Conservation (phyloP, 1,140 invertebrate species). For the Platyscapa corneri region DNA sequence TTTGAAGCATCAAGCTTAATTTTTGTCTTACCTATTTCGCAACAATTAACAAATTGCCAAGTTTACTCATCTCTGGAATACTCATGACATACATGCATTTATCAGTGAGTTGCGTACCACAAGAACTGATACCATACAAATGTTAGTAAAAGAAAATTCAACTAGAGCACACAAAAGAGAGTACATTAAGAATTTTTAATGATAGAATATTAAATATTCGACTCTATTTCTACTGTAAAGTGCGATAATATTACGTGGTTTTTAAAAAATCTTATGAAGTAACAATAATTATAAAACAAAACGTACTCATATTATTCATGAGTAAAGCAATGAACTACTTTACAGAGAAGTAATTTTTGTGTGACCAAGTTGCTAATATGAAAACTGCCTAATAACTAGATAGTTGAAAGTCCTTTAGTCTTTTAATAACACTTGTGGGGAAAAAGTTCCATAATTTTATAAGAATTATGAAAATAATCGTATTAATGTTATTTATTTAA, state of each 20-base stretch:
- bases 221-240: slow-evolving; percentile 23
- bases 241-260: slow-evolving; percentile 28
- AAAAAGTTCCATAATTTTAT: slow-evolving; percentile 26
- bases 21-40: slow-evolving; percentile 30
- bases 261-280: neutral
- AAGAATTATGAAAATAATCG: slow-evolving; percentile 7
- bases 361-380: slow-evolving; percentile 51
- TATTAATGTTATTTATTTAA: neutral
- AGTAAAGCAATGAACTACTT: slow-evolving; percentile 24
- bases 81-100: slow-evolving; percentile 12
- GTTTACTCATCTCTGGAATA: slow-evolving; percentile 20
- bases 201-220: slow-evolving; percentile 38
- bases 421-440: neutral
- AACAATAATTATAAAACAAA: slow-evolving; percentile 1
- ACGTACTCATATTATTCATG: neutral
- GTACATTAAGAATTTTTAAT: slow-evolving; percentile 33
- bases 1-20: slow-evolving; percentile 74
- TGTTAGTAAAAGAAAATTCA: slow-evolving; percentile 47
- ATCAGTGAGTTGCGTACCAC: slow-evolving; percentile 27
- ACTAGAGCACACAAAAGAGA: slow-evolving; percentile 42
- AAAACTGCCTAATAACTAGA: slow-evolving; percentile 59
- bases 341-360: slow-evolving; percentile 42
- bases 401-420: slow-evolving; percentile 5
- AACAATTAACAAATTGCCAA: slow-evolving; percentile 23
- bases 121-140: slow-evolving; percentile 42